Percentiles rank a stretch among this genome's conserved stretches.
These are phyloP conservation scores for Hyles euphorbiae DNA, from an alignment of 1,140 invertebrate genomes.

Conservation along the genomic window DNA sequence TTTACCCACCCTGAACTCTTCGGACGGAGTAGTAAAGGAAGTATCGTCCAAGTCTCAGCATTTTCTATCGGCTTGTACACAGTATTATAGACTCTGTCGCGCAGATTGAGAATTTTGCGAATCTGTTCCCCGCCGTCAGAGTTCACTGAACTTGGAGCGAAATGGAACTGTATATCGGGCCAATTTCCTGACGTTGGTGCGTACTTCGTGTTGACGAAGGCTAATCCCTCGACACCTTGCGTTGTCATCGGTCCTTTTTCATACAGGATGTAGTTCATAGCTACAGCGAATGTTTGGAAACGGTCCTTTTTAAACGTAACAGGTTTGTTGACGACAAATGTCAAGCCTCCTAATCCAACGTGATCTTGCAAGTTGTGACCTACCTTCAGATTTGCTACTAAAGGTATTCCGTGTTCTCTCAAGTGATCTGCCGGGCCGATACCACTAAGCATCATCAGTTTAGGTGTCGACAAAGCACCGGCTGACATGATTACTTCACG, in stretches of 20 bases:
- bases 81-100: conserved; percentile 88
- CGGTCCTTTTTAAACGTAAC: conserved; percentile 86
- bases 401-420: conserved; percentile 83
- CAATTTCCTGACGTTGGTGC: conserved; percentile 83
- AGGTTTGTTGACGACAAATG: conserved; percentile 87
- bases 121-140: conserved; percentile 88
- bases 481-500: conserved; percentile 88
- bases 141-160: conserved; percentile 87
- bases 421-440: conserved; percentile 89
- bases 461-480: conserved; percentile 87
- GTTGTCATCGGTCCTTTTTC: conserved; percentile 88
- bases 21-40: conserved; percentile 87
- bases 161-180: conserved; percentile 92
- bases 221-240: conserved; percentile 87
- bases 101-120: conserved; percentile 83
- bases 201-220: conserved; percentile 90
- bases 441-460: conserved; percentile 93
- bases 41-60: conserved; percentile 89
- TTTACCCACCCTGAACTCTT: conserved; percentile 88
- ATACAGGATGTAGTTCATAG: conserved; percentile 87
- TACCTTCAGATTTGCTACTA: conserved; percentile 85
- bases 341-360: conserved; percentile 88
- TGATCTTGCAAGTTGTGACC: conserved; percentile 91
- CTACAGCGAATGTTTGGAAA: conserved; percentile 85
- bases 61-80: conserved; percentile 88